Base-by-base conservation (phyloP, 2,888 invertebrate species). In the Acronicta psi region DNA sequence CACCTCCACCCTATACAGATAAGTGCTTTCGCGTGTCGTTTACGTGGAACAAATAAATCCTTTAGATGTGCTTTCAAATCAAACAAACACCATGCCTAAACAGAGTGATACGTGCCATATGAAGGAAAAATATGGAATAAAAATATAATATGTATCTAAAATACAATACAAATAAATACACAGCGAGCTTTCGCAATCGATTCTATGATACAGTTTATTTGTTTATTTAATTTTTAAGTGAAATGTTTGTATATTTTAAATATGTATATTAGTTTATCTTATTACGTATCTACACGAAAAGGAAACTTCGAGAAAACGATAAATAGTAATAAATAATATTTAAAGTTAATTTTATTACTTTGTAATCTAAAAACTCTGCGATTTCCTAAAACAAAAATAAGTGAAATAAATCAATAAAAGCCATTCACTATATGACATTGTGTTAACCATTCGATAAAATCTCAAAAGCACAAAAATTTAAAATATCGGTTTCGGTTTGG, bases 11-110 rank as follows among this genome's bases (percentile, higher is more conserved):
- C 44, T 18, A 36, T 51, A 55, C 53, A 68, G 59, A 73, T 73
- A 77, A 81, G 79, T 80, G 77, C 79, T 73, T 81, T 80, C 62
- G 54, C 77, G 53, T 79, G 77, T 81, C 68, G 66, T 68, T 69
- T 69, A 67, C 64, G 60, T 57, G 70, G 18, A 65, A 71, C 75
- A 75, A 80, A 79, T 71, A 78, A 71, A 75, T 70, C 73, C 53
- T 53, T 59, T 59, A 56, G 46, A 68, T 72, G 59, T 65, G 63
- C 57, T 70, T 76, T 69, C 66, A 78, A 74, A 76, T 69, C 65
- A 76, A 76, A 69, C 61, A 68, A 67, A 75, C 51, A 64, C 46
- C 51, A 45, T 61, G 17, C 37, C 54, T 59, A 43, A 59, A 60
- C 56, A 59, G 44, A 55, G 54, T 61, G 45, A 59, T 57, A 55